Conservation (phyloP, 2,113 vertebrate species). For the Xiphorhynchus elegans region DNA sequence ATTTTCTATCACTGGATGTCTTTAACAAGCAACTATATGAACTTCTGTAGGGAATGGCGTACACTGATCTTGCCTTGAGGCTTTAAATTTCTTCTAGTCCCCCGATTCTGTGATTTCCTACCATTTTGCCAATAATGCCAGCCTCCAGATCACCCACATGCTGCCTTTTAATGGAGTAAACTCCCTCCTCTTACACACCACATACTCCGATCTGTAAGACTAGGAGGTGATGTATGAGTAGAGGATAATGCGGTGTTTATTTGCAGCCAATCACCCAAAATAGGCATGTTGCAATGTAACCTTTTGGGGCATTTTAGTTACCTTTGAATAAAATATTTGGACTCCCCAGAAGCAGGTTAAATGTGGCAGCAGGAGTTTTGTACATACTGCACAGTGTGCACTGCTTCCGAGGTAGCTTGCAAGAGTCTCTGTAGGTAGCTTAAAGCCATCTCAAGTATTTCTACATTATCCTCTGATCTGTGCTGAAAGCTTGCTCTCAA, state of each 20-base stretch:
- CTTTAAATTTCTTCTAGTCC: conserved; percentile 8
- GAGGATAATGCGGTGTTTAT: neutral
- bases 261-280: neutral
- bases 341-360: neutral
- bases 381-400: neutral
- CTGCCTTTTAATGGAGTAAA: neutral
- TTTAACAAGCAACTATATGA: neutral
- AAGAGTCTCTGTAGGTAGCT: neutral
- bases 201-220: neutral
- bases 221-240: neutral
- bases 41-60: neutral
- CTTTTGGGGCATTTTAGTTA: neutral
- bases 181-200: neutral
- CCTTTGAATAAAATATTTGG: neutral
- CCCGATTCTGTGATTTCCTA: neutral
- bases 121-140: neutral
- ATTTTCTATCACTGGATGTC: neutral
- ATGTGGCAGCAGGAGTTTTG: neutral
- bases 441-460: neutral
- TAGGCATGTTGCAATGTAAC: neutral
- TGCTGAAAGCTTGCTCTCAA: accelerated
- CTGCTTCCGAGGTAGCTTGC: neutral
- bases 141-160: neutral
- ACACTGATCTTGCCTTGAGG: neutral
- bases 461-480: neutral